phyloP scores from a whole-genome alignment of 2,113 vertebrate species.

The Bubo scandiacus region DNA sequence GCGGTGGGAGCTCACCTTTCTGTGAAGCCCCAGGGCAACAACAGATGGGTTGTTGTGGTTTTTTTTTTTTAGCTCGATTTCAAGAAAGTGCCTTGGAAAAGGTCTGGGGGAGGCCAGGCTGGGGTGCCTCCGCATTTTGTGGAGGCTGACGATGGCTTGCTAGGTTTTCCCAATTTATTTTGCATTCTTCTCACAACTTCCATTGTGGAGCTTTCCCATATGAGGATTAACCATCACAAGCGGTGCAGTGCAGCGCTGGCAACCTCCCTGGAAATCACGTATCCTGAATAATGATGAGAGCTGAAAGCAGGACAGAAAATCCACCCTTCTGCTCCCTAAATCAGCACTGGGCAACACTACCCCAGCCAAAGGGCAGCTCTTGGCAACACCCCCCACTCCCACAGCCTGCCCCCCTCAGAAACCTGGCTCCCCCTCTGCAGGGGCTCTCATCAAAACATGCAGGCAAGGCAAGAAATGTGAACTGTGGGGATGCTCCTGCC shows the following conservation, averaged over 20 bases:
- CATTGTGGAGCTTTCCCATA: conserved; percentile 32
- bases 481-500: neutral
- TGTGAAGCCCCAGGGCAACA: neutral
- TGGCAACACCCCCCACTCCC: no score
- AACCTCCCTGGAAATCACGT: conserved; percentile 49
- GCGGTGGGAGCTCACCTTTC: neutral
- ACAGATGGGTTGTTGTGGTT: neutral
- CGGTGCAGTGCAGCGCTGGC: conserved; percentile 56
- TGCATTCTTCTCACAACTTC: conserved; percentile 24
- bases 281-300: conserved; percentile 53
- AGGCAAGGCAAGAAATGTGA: neutral
- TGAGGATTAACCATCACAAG: conserved; percentile 9
- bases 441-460: fast-evolving
- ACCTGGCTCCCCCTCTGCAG: fast-evolving
- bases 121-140: neutral
- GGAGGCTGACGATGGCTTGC: neutral
- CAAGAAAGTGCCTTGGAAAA: neutral
- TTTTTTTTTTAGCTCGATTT: neutral
- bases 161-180: conserved; percentile 55
- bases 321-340: neutral
- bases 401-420: neutral
- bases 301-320: conserved; percentile 34
- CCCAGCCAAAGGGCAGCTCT: neutral
- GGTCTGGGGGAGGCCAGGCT: neutral
- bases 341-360: neutral